Conservation (phyloP, 2,113 vertebrate genomes). For the Hystrix brachyura region DNA sequence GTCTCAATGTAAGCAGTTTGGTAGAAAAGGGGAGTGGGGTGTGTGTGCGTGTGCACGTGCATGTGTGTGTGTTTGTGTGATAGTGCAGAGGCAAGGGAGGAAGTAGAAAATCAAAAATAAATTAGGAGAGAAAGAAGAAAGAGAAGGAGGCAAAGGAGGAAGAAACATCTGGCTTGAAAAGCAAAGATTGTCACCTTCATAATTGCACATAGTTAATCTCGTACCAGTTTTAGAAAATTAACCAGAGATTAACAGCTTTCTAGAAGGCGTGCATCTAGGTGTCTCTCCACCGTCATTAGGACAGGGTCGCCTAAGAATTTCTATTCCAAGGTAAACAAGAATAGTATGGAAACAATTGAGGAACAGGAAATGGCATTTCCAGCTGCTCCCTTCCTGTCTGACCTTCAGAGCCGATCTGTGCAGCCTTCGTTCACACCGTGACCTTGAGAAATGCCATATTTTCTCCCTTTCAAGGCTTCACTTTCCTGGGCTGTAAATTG, state of each 20-base stretch:
- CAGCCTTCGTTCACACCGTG: neutral
- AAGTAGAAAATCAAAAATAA: neutral
- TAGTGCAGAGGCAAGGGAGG: neutral
- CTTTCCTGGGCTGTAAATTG: neutral
- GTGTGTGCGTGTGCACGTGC: too few relatives aligned
- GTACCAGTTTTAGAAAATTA: neutral
- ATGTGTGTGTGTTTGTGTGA: too few relatives aligned
- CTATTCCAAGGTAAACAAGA: neutral
- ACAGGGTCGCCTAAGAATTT: neutral
- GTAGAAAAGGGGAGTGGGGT: neutral
- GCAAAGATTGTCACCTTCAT: neutral
- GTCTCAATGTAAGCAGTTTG: neutral
- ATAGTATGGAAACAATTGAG: neutral
- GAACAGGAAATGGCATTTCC: neutral
- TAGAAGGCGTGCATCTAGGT: neutral
- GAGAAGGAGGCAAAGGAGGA: neutral
- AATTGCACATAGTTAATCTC: neutral
- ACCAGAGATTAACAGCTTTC: neutral
- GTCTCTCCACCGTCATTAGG: neutral
- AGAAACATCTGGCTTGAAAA: neutral
- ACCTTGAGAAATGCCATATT: neutral
- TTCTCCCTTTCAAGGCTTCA: neutral
- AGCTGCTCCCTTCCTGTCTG: neutral
- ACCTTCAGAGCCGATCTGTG: neutral
- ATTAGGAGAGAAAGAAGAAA: neutral